Base-by-base conservation (phyloP, 2,888 invertebrate species). In the Lasius fuliginosus region DNA sequence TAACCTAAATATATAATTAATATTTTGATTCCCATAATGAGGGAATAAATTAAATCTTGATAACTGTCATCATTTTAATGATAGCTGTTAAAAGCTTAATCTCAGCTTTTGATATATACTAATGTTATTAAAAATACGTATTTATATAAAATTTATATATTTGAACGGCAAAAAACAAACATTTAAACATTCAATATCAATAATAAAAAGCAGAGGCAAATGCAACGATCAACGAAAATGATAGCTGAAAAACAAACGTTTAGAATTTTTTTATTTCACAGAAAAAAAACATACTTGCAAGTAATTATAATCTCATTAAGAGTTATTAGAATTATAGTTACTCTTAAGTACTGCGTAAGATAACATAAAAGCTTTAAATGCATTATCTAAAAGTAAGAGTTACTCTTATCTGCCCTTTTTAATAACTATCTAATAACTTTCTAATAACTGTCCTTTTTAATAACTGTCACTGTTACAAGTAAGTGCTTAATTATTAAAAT, bases 1-100 rank as follows among this genome's bases (percentile, higher is more conserved):
- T 77, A 77, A 77, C 30, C 15, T 77, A 60, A 60, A 60, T 74
- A 58, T 40, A 76, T 67, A 67, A 76, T 77, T 33, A 30, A 77
- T 77, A 77, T 77, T 77, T 58, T 77, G 68, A 56, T 77, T 58
- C 36, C 18, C 36, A 18, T 27, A n/a, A 53, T 18, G 46, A 67
- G n/a, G 49, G 1, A 49, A 49, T 49, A 49, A 49, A 49, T 58
- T 68, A 40, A 77, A 58, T 68, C 40, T 68, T 30, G 3, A 56
- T 77, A 68, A 67, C 15, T 68, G 56, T 77, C 67, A 67, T 67
- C 46, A 76, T 65, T 75, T 36, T 30, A 56, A 42, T 77, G 77
- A 77, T 68, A 77, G 27, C 53, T 64, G 36, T 67, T 53, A 56
- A 76, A 56, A 76, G 53, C 36, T 77, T 67, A 67, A 77, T 67